These are phyloP conservation scores for Columba guinea DNA, from an alignment of 2,797 vertebrate species.

Conservation along the genomic window DNA sequence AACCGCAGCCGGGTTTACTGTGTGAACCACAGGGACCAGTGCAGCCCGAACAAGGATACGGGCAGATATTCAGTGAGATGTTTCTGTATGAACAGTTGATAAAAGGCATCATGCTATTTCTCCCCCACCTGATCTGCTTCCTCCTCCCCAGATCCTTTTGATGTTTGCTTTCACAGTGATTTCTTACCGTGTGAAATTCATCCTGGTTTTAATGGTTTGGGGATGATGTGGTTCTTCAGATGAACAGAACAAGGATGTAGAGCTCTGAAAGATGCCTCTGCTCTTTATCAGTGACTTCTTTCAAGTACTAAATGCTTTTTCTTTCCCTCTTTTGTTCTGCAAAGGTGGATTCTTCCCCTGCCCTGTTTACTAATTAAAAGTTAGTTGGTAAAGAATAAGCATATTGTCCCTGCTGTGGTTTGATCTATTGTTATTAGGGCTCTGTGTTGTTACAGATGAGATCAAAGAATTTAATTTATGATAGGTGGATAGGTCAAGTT, in stretches of 20 bases:
- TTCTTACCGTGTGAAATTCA: slow-evolving; percentile 48
- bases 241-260: slow-evolving; percentile 22
- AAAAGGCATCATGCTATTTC: neutral
- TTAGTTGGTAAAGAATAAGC: slow-evolving; percentile 56
- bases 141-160: slow-evolving; percentile 45
- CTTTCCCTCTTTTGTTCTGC: slow-evolving; percentile 7
- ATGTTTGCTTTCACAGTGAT: slow-evolving; percentile 8
- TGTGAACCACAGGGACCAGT: neutral
- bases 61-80: neutral
- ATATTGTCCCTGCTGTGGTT: slow-evolving; percentile 40
- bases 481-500: slow-evolving; percentile 61
- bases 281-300: slow-evolving; percentile 32
- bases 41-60: neutral
- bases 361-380: slow-evolving; percentile 65
- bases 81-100: neutral
- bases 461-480: slow-evolving; percentile 77
- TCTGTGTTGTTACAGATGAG: slow-evolving; percentile 63
- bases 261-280: slow-evolving; percentile 58
- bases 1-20: neutral
- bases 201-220: slow-evolving; percentile 33
- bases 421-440: slow-evolving; percentile 61
- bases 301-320: slow-evolving; percentile 43
- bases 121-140: slow-evolving; percentile 47
- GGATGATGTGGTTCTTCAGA: slow-evolving; percentile 43
- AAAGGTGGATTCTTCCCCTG: slow-evolving; percentile 34